phyloP scores from a whole-genome alignment of 2,113 vertebrate genomes.

The Cyrtonyx montezumae region DNA sequence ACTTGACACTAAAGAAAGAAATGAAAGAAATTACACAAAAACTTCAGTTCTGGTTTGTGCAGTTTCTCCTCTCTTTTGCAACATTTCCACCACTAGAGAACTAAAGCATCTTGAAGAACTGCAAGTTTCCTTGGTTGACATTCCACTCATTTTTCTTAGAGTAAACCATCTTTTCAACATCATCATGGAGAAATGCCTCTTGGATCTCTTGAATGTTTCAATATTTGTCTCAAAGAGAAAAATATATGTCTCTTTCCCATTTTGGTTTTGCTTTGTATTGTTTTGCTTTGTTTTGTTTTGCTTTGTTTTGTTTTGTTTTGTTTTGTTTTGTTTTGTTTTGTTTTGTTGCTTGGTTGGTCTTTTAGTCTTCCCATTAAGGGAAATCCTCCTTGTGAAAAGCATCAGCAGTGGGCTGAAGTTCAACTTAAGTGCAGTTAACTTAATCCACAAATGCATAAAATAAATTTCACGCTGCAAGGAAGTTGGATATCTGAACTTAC shows the following conservation, averaged over 20 bases:
- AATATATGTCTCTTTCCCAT: background rate
- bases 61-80: background rate
- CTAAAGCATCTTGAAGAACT: background rate
- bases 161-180: background rate
- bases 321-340: background rate
- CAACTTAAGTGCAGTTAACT: background rate
- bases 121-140: background rate
- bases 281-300: too few species aligned
- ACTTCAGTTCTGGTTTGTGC: background rate
- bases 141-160: background rate
- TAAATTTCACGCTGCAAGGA: background rate
- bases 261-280: too few species aligned
- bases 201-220: too few species aligned
- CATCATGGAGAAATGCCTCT: background rate
- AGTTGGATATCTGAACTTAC: background rate
- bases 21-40: background rate
- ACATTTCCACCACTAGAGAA: background rate
- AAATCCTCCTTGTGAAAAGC: background rate
- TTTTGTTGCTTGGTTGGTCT: background rate
- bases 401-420: background rate
- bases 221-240: too few species aligned
- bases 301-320: background rate
- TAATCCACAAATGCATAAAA: background rate
- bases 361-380: background rate
- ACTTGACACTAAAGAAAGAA: background rate